phyloP scores from a whole-genome alignment of 2,888 invertebrate genomes.

The Ferrisia virgata region DNA sequence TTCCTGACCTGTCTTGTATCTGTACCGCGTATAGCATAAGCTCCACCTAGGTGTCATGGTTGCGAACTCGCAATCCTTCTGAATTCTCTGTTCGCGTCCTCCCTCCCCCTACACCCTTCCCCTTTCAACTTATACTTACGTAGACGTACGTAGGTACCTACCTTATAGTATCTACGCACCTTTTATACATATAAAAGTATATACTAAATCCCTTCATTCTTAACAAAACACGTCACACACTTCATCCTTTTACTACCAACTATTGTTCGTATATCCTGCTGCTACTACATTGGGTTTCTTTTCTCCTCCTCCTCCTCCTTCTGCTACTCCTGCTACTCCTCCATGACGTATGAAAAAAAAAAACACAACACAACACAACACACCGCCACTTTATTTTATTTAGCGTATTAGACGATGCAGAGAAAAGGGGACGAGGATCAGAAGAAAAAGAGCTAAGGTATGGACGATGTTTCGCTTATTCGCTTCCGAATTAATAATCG shows the following conservation, averaged over 20 bases:
- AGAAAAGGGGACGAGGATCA: no score
- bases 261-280: slow-evolving; percentile 37
- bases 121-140: slow-evolving; percentile 11
- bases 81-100: not conserved
- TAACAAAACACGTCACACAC: slow-evolving; percentile 41
- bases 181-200: no score
- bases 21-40: slow-evolving; percentile 31
- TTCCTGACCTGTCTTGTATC: not conserved
- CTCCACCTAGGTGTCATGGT: slow-evolving; percentile 45
- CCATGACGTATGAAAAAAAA: not conserved
- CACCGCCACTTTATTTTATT: not conserved
- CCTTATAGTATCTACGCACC: no score
- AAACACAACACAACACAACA: not conserved
- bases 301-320: no score
- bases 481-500: slow-evolving; percentile 4
- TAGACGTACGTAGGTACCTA: no score
- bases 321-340: no score
- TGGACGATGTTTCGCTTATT: no score
- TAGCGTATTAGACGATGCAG: no score
- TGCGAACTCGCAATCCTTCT: not conserved
- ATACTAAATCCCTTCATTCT: slow-evolving; percentile 44
- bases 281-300: not conserved
- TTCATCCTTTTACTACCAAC: slow-evolving; percentile 42
- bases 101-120: no score
- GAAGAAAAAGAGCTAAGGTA: no score